Conservation (phyloP, 2,888 invertebrate genomes). For the Drosophila multiciliata region DNA sequence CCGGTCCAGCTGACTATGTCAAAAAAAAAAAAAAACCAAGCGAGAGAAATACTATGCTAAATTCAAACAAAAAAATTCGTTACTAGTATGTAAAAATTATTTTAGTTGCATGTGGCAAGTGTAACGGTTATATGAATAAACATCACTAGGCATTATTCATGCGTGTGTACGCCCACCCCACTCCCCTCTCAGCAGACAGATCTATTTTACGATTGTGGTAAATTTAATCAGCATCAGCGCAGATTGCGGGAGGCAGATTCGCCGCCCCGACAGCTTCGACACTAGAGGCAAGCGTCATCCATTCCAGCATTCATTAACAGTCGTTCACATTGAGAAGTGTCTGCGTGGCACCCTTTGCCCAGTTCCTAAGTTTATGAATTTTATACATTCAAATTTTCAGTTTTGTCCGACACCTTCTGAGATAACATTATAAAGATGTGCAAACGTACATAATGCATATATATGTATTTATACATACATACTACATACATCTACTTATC, state of each 20-base stretch:
- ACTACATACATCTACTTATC: neutral
- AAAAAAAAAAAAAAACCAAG: slow-evolving; percentile 1
- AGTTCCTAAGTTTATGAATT: slow-evolving; percentile 27
- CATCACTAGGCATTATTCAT: slow-evolving; percentile 41
- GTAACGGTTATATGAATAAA: slow-evolving; percentile 64
- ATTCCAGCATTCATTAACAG: slow-evolving; percentile 20
- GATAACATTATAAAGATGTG: slow-evolving; percentile 33
- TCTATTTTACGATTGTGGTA: slow-evolving; percentile 49
- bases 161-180: neutral
- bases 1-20: slow-evolving; percentile 21
- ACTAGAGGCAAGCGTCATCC: slow-evolving; percentile 22
- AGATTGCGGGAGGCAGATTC: slow-evolving; percentile 44
- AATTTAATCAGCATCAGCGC: slow-evolving; percentile 62
- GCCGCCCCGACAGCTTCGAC: slow-evolving; percentile 46
- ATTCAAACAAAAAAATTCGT: slow-evolving; percentile 24
- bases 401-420: slow-evolving; percentile 22
- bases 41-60: slow-evolving; percentile 9
- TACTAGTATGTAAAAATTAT: slow-evolving; percentile 29
- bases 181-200: slow-evolving; percentile 25
- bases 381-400: slow-evolving; percentile 28
- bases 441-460: neutral
- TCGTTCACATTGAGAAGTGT: neutral
- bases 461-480: neutral
- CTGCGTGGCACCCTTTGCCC: slow-evolving; percentile 3
- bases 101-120: slow-evolving; percentile 26